Evolutionary conservation across 2,797 vertebrate species (phyloP), one percentile per base, ranked within the genome.

Genomic region (Glyptemys insculpta): DNA sequence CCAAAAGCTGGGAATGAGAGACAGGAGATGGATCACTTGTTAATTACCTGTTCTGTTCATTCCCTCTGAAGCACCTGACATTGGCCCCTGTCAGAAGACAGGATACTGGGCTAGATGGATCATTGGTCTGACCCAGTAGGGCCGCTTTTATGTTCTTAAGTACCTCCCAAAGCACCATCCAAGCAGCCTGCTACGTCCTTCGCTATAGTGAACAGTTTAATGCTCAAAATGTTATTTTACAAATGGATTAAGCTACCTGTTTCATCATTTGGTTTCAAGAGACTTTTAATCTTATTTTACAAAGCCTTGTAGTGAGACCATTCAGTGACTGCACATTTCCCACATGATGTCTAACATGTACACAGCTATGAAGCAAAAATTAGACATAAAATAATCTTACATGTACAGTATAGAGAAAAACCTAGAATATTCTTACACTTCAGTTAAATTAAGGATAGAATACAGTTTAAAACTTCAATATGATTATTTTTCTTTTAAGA

Each of bases 111-210:
- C 59, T 62, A 34, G 29, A 62, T 16, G 59, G 59, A 62, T 14
- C 29, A 31, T 31, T 34, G 31, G 31, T 59, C 57, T 59, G 57
- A 59, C 57, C 57, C 57, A 59, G 57, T 59, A 31, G 27, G 54
- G 27, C 59, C 2, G 6, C 16, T 16, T 15, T 34, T 62, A 31
- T 34, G 59, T 62, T 62, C 37, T 23, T 37, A 41, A 72, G 41
- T 72, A 72, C 68, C 21, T 41, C n/a, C 4, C 11, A 31, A 5
- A 5, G 0, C 29, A 2, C 1, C 19, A 19, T 59, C 59, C 34
- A 1, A 0, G 50, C n/a, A 57, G 49, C 29, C 25, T 57, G 50
- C 12, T 4, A 50, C 3, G 0, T 25, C 59, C 76, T 10, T 19
- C 41, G 12, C 27, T 62, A 49, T 41, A 83, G 65, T 59, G 57